Conservation (phyloP, 2,888 invertebrate genomes). For the Athalia circularis region DNA sequence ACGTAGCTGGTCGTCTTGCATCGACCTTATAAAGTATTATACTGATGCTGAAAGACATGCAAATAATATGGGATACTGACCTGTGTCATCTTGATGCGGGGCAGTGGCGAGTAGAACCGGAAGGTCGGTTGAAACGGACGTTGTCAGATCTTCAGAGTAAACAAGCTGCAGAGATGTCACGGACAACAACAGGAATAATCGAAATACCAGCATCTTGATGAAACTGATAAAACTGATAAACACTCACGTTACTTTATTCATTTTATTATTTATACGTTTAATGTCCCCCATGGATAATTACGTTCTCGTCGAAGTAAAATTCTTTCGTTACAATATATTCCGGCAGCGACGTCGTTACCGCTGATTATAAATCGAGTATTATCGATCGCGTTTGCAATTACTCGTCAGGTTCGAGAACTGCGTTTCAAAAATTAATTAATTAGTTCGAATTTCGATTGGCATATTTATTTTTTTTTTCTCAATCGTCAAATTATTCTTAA, state of each 20-base stretch:
- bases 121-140: conserved; percentile 58
- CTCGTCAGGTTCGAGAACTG: conserved; percentile 4
- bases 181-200: conserved; percentile 55
- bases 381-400: neutral
- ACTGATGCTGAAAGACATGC: neutral
- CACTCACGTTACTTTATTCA: conserved; percentile 40
- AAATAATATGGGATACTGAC: conserved; percentile 51
- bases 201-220: conserved; percentile 57
- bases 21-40: no score
- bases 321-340: neutral
- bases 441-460: neutral
- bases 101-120: conserved; percentile 51
- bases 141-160: conserved; percentile 57
- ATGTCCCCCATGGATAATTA: neutral
- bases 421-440: neutral
- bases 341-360: neutral
- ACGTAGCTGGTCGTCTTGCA: no score
- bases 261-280: conserved; percentile 22
- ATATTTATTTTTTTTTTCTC: neutral
- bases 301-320: neutral
- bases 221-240: neutral
- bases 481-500: neutral
- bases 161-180: conserved; percentile 56
- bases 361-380: neutral
- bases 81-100: conserved; percentile 60